Conservation (phyloP, 37 sponge, comb jelly and placozoan species). For the Chondrosia reniformis region DNA sequence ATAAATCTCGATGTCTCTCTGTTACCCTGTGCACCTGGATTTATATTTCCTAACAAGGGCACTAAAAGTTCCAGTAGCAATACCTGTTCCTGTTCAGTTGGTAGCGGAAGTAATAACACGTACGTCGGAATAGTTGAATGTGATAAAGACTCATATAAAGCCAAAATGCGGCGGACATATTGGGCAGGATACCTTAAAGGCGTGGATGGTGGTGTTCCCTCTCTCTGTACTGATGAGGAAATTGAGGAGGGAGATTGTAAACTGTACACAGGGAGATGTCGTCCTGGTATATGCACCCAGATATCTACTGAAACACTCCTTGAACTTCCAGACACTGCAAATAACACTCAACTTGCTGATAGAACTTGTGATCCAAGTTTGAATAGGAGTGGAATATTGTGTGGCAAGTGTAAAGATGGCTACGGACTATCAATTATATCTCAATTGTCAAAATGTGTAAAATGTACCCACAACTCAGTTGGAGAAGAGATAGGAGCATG, state of each 20-base stretch:
- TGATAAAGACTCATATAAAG: not conserved
- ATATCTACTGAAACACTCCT: not conserved
- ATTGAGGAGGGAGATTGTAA: not conserved
- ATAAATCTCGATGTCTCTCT: not conserved
- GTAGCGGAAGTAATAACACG: not conserved
- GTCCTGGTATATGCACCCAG: not conserved
- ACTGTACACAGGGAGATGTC: not conserved
- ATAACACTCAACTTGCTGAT: not conserved
- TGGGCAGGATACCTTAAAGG: slow-evolving; percentile 28
- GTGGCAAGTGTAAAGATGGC: not conserved
- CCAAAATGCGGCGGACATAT: not conserved
- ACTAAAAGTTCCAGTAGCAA: too few species aligned
- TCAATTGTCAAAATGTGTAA: not conserved
- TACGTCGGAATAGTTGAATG: not conserved
- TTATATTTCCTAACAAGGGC: not conserved
- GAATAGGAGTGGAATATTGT: not conserved
- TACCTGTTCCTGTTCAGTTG: not conserved
- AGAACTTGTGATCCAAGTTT: not conserved
- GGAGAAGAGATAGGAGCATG: not conserved
- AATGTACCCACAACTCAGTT: not conserved
- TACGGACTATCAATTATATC: not conserved
- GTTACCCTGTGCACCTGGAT: slow-evolving; percentile 7
- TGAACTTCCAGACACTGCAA: not conserved
- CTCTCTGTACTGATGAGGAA: not conserved
- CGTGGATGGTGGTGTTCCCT: not conserved